Conservation (phyloP, 2,888 invertebrate genomes). For the Aphelenchoides bicaudatus region DNA sequence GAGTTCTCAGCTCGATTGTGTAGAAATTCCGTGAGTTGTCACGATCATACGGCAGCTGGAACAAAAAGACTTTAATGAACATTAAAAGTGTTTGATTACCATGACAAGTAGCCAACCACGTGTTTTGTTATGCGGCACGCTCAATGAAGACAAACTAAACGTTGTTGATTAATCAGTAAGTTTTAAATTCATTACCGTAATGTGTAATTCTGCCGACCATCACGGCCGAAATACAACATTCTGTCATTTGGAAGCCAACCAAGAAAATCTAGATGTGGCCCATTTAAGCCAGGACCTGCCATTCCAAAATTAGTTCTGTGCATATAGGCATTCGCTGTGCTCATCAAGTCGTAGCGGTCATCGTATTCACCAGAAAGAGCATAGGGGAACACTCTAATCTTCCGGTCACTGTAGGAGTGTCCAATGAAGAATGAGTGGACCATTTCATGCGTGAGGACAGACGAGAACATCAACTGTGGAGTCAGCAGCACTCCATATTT, state of each 20-base stretch:
- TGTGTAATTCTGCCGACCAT: constrained; percentile 48
- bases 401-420: constrained; percentile 57
- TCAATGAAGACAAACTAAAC: constrained; percentile 49
- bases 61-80: background rate
- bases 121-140: constrained; percentile 43
- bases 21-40: constrained; percentile 53
- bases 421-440: constrained; percentile 57
- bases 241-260: constrained; percentile 58
- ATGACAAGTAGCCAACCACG: constrained; percentile 48
- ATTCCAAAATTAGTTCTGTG: constrained; percentile 45
- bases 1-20: constrained; percentile 55
- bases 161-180: no score
- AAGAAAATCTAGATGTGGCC: constrained; percentile 56
- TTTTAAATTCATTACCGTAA: no score
- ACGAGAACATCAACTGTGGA: constrained; percentile 47
- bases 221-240: constrained; percentile 52
- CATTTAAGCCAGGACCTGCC: constrained; percentile 55
- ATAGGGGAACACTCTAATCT: constrained; percentile 51
- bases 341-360: constrained; percentile 58
- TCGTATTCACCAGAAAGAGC: constrained; percentile 54
- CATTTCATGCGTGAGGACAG: constrained; percentile 59
- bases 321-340: constrained; percentile 57
- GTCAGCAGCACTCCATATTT: constrained; percentile 52
- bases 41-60: constrained; percentile 41
- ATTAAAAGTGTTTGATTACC: background rate